phyloP scores from a whole-genome alignment of 2,113 vertebrate genomes.

The Montifringilla adamsi region DNA sequence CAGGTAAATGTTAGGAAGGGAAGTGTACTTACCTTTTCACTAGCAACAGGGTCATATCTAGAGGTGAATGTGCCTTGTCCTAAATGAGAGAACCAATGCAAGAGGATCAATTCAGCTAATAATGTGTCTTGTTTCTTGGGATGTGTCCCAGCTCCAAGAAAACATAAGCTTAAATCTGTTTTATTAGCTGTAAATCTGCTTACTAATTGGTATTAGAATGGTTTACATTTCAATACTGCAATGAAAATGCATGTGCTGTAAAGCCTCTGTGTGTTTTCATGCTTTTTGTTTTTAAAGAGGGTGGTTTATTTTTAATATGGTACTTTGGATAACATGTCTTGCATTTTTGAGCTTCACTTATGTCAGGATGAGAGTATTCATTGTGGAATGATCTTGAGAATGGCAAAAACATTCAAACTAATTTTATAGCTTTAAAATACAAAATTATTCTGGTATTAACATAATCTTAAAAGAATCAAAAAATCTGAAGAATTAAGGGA shows the following conservation, averaged over 20 bases:
- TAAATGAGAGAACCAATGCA: not conserved
- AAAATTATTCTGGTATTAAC: not conserved
- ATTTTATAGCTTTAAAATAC: not conserved
- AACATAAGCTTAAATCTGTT: not conserved
- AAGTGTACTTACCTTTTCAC: not conserved
- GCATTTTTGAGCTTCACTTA: not conserved
- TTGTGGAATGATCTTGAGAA: not conserved
- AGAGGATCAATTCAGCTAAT: constrained; percentile 8
- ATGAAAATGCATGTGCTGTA: not conserved
- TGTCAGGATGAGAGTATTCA: not conserved
- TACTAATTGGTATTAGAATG: constrained; percentile 15
- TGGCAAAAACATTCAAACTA: not conserved
- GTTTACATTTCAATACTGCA: not conserved
- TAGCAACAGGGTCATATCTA: not conserved
- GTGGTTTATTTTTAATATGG: not conserved
- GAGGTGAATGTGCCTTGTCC: not conserved
- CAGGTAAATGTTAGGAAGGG: not conserved
- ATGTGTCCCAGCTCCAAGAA: constrained; percentile 30
- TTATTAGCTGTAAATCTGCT: constrained; percentile 36
- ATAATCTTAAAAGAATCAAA: not conserved
- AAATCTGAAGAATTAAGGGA: not conserved
- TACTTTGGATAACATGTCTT: not conserved
- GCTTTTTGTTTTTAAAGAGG: not conserved
- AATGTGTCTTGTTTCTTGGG: not conserved
- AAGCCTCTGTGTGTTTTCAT: not conserved